phyloP scores from a whole-genome alignment of 2,888 invertebrate genomes.

The Temnothorax ravouxi region DNA sequence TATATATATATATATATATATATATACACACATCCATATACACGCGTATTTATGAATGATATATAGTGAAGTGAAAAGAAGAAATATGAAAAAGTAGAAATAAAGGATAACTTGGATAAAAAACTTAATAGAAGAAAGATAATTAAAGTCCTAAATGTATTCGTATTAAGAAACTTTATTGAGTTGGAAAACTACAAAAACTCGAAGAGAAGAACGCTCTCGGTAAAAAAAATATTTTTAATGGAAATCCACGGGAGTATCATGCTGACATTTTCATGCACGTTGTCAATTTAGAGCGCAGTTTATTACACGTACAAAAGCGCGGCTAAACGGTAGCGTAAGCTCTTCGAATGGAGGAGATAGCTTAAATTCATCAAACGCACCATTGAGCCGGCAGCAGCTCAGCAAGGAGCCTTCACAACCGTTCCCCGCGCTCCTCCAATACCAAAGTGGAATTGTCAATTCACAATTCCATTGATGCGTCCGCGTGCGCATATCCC shows the following conservation, averaged over 20 bases:
- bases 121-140: background rate
- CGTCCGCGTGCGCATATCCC: slow-evolving; percentile 4
- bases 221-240: background rate
- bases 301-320: slow-evolving; percentile 39
- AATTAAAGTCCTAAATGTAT: background rate
- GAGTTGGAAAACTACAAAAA: background rate
- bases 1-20: too few species aligned
- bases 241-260: slow-evolving; percentile 5
- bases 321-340: slow-evolving; percentile 25
- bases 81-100: background rate
- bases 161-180: background rate
- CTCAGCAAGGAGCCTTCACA: slow-evolving; percentile 37
- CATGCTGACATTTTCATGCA: background rate
- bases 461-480: slow-evolving; percentile 66
- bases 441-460: slow-evolving; percentile 77
- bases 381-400: slow-evolving; percentile 72
- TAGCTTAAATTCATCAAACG: slow-evolving; percentile 79
- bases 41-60: background rate
- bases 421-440: slow-evolving; percentile 58
- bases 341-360: slow-evolving; percentile 59
- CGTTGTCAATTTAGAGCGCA: slow-evolving; percentile 13
- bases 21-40: background rate
- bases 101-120: background rate
- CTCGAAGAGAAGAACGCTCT: background rate
- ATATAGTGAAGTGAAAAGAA: background rate